Base-by-base conservation (phyloP, 2,797 vertebrate genomes). In the Eleutherodactylus coqui region DNA sequence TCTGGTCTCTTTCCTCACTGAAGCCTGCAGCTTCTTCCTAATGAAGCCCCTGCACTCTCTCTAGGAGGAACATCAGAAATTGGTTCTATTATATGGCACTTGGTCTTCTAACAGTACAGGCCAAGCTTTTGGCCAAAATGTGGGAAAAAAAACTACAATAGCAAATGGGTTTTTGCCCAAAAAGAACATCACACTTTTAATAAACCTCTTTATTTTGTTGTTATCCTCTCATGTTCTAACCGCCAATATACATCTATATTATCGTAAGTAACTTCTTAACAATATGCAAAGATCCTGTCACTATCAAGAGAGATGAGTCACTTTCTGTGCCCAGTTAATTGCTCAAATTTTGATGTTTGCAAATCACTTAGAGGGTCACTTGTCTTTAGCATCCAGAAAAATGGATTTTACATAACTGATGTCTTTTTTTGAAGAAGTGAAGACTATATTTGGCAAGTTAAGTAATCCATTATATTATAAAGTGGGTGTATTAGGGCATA, bases 391-490 rank as follows among this genome's bases (percentile, higher is more conserved):
- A 27, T 58, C n/a, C 24, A 58, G 5, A 7, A n/a, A n/a, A 58
- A 58, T 58, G 24, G 53, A 58, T 58, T 58, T 58, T n/a, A 27
- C 19, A 58, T 58, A 21, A 58, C 21, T 58, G 1, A n/a, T 21
- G 53, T 58, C 53, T 58, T 58, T 24, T 58, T 7, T 24, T 58
- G 53, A 9, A 58, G 53, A 58, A 58, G 7, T 58, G 53, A 58
- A 58, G 24, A 58, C 21, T n/a, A 58, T 58, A 58, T n/a, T 58
- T 58, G 53, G 53, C 53, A 58, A 58, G n/a, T 58, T 58, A 58
- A 58, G 53, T 58, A 58, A 58, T 58, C 53, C 53, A 58, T 58
- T 58, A 6, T 21, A 58, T 5, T 58, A 58, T 58, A 58, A 55
- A 58, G 4, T 6, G n/a, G 53, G 53, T n/a, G 2, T 7, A 58